These are phyloP conservation scores for Himalopsyche phryganea DNA, from an alignment of 1,140 invertebrate species.

Conservation along the genomic window DNA sequence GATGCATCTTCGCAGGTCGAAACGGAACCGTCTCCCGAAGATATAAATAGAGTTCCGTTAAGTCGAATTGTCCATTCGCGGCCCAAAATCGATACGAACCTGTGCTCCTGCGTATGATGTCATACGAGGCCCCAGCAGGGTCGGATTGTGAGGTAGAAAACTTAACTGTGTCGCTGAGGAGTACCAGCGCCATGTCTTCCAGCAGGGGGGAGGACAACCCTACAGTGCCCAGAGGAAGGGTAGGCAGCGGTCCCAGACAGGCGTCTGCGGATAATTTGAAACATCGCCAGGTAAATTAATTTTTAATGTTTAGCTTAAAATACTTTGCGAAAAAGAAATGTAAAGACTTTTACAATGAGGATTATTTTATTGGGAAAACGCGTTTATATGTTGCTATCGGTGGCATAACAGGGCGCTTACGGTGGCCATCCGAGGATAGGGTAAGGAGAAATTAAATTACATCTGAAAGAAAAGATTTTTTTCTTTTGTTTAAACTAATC, in stretches of 20 bases:
- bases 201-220: conserved; percentile 9
- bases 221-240: conserved; percentile 3
- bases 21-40: too few relatives aligned
- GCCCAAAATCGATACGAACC: not conserved
- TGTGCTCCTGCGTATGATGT: conserved; percentile 13
- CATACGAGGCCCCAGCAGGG: conserved; percentile 12
- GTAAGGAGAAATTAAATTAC: too few relatives aligned
- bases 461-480: too few relatives aligned
- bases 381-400: too few relatives aligned
- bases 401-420: too few relatives aligned
- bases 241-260: conserved; percentile 8
- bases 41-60: conserved; percentile 4
- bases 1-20: too few relatives aligned
- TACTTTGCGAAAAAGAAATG: too few relatives aligned
- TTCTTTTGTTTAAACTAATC: too few relatives aligned
- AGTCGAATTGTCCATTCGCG: not conserved
- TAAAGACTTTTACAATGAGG: too few relatives aligned
- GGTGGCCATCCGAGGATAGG: too few relatives aligned
- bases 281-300: conserved; percentile 4
- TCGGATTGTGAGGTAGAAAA: conserved; percentile 21
- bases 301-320: too few relatives aligned
- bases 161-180: conserved; percentile 9
- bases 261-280: conserved; percentile 7
- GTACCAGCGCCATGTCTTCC: conserved; percentile 5
- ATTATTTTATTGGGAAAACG: too few relatives aligned